Evolutionary conservation across 2,797 vertebrate species (phyloP), one percentile per base, ranked within the genome.

Genomic region (Nannoperca australis): DNA sequence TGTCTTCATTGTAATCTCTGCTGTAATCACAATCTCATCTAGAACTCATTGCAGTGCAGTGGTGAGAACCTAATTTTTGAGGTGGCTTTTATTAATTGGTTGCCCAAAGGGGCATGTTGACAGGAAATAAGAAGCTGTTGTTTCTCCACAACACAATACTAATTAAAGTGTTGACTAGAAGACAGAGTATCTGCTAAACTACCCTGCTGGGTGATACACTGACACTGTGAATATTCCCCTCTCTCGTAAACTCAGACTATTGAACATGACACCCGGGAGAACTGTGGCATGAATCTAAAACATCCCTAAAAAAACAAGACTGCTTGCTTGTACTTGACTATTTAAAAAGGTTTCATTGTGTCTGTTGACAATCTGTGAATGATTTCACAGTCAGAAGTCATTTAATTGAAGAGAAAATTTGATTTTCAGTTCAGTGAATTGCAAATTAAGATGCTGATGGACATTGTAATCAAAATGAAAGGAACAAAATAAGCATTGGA

Each of bases 41-140:
- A 12, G 65, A 78, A 32, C 30, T 78, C 70, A 74, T 85, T 68
- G 59, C 66, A 27, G 78, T 62, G 68, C 73, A 67, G 60, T 68
- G 79, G 81, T 60, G 79, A 83, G 80, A 85, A 73, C 68, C 75
- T 86, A 80, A 90, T 90, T 80, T 91, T 85, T 88, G 87, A 91
- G 84, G 85, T 87, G 84, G 58, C 81, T 88, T 91, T 91, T 91
- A 94, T 92, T 91, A 91, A 90, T 90, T 90, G 84, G 89, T 85
- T 72, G 78, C 86, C 88, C 53, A 40, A 67, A 81, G 91, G 86
- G 83, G 34, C 69, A 59, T 87, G 88, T 89, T 90, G 90, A 91
- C 88, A 79, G 85, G 84, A 91, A 88, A 88, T 87, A 76, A 81
- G 81, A 86, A 87, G 83, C 70, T 73, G 82, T 85, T 93, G 81